Conservation (phyloP, 2,888 invertebrate species). For the Epistrophe grossulariae region DNA sequence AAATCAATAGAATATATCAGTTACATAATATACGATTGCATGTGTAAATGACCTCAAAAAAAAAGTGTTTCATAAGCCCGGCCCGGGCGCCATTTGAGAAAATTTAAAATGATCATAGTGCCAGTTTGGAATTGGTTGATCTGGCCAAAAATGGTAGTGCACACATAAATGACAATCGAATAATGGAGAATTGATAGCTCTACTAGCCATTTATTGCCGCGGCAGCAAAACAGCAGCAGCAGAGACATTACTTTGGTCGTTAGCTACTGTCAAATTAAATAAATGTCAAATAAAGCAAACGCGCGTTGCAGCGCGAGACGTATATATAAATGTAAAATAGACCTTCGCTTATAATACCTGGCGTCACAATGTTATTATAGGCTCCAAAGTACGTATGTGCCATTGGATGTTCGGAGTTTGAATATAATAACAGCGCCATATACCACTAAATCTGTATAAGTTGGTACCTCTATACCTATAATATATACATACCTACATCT, state of each 20-base stretch:
- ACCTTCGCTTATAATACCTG: slow-evolving; percentile 23
- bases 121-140: slow-evolving; percentile 35
- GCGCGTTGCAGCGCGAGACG: slow-evolving; percentile 24
- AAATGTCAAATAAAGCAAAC: slow-evolving; percentile 28
- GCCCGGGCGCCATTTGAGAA: slow-evolving; percentile 50
- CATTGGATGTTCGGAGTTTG: slow-evolving; percentile 29
- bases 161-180: slow-evolving; percentile 34
- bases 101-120: slow-evolving; percentile 44
- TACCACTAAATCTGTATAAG: not conserved
- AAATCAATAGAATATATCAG: slow-evolving; percentile 44
- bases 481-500: too few relatives aligned
- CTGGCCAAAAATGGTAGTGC: slow-evolving; percentile 69
- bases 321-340: not conserved
- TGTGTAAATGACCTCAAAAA: slow-evolving; percentile 68
- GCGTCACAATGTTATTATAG: slow-evolving; percentile 22
- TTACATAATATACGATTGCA: slow-evolving; percentile 58
- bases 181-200: slow-evolving; percentile 35
- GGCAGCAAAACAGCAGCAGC: not conserved
- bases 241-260: slow-evolving; percentile 22
- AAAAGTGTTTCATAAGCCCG: slow-evolving; percentile 2
- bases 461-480: not conserved
- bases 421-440: slow-evolving; percentile 2
- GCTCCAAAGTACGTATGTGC: slow-evolving; percentile 1
- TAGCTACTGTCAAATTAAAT: slow-evolving; percentile 62
- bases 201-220: slow-evolving; percentile 12